Conservation (phyloP, 2,888 invertebrate genomes). For the Cephus pulcher region DNA sequence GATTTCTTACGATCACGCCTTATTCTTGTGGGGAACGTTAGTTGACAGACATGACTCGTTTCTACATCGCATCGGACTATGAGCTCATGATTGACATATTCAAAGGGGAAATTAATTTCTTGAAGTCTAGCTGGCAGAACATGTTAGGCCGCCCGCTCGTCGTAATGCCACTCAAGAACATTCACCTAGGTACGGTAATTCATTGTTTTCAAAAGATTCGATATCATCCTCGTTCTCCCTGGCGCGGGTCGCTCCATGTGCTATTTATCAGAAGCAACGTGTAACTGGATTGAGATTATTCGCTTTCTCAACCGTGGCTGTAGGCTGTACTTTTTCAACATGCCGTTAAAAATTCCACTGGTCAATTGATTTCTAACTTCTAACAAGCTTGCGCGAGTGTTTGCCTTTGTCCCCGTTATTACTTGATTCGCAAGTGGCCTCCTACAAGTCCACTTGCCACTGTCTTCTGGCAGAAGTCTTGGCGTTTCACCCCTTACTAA, state of each 20-base stretch:
- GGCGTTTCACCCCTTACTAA: too few relatives aligned
- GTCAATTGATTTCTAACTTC: slow-evolving; percentile 11
- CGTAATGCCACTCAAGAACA: slow-evolving; percentile 88
- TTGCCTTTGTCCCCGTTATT: slow-evolving; percentile 40
- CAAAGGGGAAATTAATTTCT: slow-evolving; percentile 96
- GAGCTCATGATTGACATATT: slow-evolving; percentile 98
- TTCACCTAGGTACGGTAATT: slow-evolving; percentile 83
- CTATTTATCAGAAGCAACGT: too few relatives aligned
- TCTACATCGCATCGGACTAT: slow-evolving; percentile 98
- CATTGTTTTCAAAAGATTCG: slow-evolving; percentile 29
- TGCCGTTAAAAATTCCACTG: too few relatives aligned
- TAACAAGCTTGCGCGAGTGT: slow-evolving; percentile 51
- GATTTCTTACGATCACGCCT: slow-evolving; percentile 21
- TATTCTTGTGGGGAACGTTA: slow-evolving; percentile 64
- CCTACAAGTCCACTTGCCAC: too few relatives aligned
- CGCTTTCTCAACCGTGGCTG: slow-evolving; percentile 14
- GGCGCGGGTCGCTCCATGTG: background rate
- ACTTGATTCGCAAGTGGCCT: slow-evolving; percentile 25
- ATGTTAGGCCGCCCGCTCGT: slow-evolving; percentile 96
- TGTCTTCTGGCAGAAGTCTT: too few relatives aligned
- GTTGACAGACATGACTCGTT: slow-evolving; percentile 97
- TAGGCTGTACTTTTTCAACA: too few relatives aligned
- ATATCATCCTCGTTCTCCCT: background rate
- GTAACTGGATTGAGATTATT: slow-evolving; percentile 10
- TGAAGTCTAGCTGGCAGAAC: slow-evolving; percentile 98